Percentiles rank a stretch among this genome's conserved stretches.
Evolutionary conservation across 2,888 invertebrate species (phyloP).

Genomic region (Crioceris asparagi): DNA sequence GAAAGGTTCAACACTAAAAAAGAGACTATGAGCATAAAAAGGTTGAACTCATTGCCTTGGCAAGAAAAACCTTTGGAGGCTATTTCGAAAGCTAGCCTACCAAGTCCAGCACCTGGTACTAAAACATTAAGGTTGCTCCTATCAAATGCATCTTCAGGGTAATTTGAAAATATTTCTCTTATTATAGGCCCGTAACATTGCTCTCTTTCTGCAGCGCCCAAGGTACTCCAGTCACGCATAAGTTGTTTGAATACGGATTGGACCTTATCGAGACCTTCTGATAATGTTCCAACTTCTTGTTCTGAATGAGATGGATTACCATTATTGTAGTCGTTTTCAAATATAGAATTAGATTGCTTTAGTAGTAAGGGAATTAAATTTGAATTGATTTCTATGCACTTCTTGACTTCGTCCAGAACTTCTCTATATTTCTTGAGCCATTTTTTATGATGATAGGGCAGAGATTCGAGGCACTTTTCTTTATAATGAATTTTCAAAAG

Average conservation of each 20-base stretch:
- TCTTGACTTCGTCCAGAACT: slow-evolving; percentile 63
- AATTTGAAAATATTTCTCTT: slow-evolving; percentile 64
- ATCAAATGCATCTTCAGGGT: slow-evolving; percentile 52
- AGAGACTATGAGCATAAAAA: slow-evolving; percentile 95
- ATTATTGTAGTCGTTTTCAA: slow-evolving; percentile 56
- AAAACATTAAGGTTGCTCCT: slow-evolving; percentile 57
- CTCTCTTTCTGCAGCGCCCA: slow-evolving; percentile 70
- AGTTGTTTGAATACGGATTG: slow-evolving; percentile 91
- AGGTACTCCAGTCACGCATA: slow-evolving; percentile 91
- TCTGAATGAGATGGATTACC: slow-evolving; percentile 27
- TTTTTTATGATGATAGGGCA: slow-evolving; percentile 66
- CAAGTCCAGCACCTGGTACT: slow-evolving; percentile 95
- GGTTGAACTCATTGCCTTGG: slow-evolving; percentile 95
- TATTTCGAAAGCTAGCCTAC: slow-evolving; percentile 88
- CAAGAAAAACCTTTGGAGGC: slow-evolving; percentile 79
- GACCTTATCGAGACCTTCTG: slow-evolving; percentile 54
- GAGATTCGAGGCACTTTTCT: slow-evolving; percentile 59
- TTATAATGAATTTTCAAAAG: slow-evolving; percentile 64
- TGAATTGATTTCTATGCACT: slow-evolving; percentile 67
- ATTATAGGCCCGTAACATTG: slow-evolving; percentile 87
- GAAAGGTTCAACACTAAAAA: slow-evolving; percentile 87
- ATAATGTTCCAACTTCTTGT: slow-evolving; percentile 32
- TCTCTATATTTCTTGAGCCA: slow-evolving; percentile 64
- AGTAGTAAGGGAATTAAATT: slow-evolving; percentile 59
- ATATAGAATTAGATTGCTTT: slow-evolving; percentile 70